phyloP scores from a whole-genome alignment of 2,888 invertebrate species.

The Didymodactylos carnosus region DNA sequence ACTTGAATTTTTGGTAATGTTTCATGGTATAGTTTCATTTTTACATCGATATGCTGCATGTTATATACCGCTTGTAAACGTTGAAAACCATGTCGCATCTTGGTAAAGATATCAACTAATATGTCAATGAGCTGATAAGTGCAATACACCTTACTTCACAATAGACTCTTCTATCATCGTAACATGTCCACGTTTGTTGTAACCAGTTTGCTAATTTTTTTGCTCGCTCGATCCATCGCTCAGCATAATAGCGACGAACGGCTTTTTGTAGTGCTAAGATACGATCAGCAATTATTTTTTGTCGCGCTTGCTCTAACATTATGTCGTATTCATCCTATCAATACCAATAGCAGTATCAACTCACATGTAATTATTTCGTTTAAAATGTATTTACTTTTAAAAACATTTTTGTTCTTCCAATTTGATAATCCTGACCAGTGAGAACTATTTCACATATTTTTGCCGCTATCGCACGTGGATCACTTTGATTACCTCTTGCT shows the following conservation, averaged over 20 bases:
- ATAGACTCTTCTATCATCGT: neutral
- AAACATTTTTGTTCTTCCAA: slow-evolving; percentile 93
- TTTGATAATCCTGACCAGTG: slow-evolving; percentile 69
- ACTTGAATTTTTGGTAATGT: slow-evolving; percentile 19
- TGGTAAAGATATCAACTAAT: neutral
- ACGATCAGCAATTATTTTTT: neutral
- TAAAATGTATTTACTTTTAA: no score
- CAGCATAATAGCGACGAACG: neutral
- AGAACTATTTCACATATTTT: slow-evolving; percentile 75
- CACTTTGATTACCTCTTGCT: slow-evolving; percentile 26
- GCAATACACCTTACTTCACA: no score
- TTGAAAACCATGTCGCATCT: slow-evolving; percentile 12
- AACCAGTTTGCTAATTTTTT: neutral
- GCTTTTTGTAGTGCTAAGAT: neutral
- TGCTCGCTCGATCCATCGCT: neutral
- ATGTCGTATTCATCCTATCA: neutral
- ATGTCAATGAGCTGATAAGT: no score
- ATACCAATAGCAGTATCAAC: no score
- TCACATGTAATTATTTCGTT: no score
- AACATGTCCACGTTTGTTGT: neutral
- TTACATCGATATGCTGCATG: neutral
- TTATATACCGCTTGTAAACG: slow-evolving; percentile 12
- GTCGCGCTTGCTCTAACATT: neutral
- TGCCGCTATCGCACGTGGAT: slow-evolving; percentile 63
- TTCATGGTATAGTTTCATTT: neutral